phyloP scores from a whole-genome alignment of 2,888 invertebrate species.

The Eremobia ochroleuca region DNA sequence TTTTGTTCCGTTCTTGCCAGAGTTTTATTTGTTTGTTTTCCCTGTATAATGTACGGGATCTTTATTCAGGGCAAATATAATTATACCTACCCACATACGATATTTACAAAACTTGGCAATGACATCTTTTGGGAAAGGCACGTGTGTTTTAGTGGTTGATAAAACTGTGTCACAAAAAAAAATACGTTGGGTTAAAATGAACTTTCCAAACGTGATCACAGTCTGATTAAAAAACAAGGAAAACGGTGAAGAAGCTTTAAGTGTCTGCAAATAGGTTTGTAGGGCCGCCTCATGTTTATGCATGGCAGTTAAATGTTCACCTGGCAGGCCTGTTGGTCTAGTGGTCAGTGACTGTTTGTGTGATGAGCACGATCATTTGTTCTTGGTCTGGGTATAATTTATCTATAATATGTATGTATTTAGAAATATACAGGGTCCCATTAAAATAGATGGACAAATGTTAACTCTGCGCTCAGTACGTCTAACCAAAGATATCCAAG shows the following conservation, averaged over 20 bases:
- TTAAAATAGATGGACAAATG: too few species aligned
- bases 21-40: slow-evolving; percentile 51
- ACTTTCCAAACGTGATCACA: slow-evolving; percentile 11
- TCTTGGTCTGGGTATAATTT: too few species aligned
- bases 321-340: too few species aligned
- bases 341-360: too few species aligned
- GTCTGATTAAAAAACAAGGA: not conserved
- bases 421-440: too few species aligned
- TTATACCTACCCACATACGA: too few species aligned
- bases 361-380: too few species aligned
- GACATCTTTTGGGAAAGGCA: slow-evolving; percentile 23
- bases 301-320: too few species aligned
- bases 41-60: slow-evolving; percentile 14
- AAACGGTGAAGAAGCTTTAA: not conserved
- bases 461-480: too few species aligned
- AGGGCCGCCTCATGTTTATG: not conserved
- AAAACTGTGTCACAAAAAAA: not conserved
- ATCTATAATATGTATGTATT: too few species aligned
- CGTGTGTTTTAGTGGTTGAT: not conserved
- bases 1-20: slow-evolving; percentile 29
- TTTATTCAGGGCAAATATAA: slow-evolving; percentile 14
- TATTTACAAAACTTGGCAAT: slow-evolving; percentile 21
- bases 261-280: not conserved
- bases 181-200: not conserved
- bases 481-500: too few species aligned